These are phyloP conservation scores for Radopholus similis DNA, from an alignment of 1,140 invertebrate species.

Conservation along the genomic window DNA sequence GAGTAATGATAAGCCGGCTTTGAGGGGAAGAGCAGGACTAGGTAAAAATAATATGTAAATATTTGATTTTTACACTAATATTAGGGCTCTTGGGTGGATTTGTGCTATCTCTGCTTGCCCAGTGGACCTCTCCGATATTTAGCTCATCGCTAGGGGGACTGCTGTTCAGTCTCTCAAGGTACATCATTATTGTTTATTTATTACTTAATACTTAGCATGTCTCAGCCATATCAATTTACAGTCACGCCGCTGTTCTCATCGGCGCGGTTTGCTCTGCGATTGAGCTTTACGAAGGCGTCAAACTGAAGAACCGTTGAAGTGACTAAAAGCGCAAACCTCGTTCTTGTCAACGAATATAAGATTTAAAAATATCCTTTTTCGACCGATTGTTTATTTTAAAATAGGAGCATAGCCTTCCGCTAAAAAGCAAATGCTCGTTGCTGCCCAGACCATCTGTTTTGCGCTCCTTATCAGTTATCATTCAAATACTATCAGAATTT, in stretches of 20 bases:
- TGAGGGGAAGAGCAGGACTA: conserved; percentile 9
- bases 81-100: conserved; percentile 7
- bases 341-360: background rate
- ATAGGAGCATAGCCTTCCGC: too few species aligned
- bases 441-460: too few species aligned
- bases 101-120: conserved; percentile 3
- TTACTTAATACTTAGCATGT: background rate
- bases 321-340: too few species aligned
- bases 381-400: too few species aligned
- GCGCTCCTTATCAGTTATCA: too few species aligned
- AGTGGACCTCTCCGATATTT: conserved; percentile 6
- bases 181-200: background rate
- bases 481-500: too few species aligned
- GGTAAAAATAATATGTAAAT: conserved; percentile 8
- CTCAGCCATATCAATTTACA: background rate
- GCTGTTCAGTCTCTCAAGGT: conserved; percentile 12
- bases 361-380: too few species aligned
- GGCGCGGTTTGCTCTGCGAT: conserved; percentile 13
- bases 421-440: too few species aligned
- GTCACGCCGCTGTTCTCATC: conserved; percentile 6
- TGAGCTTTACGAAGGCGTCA: conserved; percentile 17
- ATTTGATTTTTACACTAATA: background rate
- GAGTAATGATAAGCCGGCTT: background rate
- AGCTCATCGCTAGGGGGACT: background rate
- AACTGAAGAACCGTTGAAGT: conserved; percentile 18